These are phyloP conservation scores for Phyllostomus hastatus DNA, from an alignment of 2,113 vertebrate species.

Conservation along the genomic window DNA sequence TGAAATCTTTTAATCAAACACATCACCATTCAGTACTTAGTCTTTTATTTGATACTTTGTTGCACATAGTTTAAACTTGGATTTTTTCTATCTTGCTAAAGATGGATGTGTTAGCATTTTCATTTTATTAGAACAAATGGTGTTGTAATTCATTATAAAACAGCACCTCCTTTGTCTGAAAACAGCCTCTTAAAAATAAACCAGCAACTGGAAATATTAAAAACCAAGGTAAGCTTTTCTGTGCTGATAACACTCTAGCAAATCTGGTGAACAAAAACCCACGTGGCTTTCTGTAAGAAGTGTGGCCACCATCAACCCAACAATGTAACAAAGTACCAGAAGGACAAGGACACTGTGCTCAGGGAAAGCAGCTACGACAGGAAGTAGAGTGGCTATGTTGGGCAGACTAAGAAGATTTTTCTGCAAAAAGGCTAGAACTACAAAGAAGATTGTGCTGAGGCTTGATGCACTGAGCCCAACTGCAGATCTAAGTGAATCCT, in stretches of 20 bases:
- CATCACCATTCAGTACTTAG: neutral
- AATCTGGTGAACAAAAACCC: neutral
- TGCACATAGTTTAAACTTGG: neutral
- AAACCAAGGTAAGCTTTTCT: neutral
- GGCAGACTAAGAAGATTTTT: neutral
- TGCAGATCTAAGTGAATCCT: neutral
- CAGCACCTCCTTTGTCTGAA: slow-evolving; percentile 24
- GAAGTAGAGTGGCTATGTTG: neutral
- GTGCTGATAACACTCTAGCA: neutral
- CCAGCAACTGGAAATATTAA: slow-evolving; percentile 34
- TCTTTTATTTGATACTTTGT: slow-evolving; percentile 44
- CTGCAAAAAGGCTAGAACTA: neutral
- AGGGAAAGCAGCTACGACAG: neutral
- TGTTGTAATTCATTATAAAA: slow-evolving; percentile 23
- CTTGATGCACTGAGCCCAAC: neutral
- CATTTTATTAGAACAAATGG: slow-evolving; percentile 43
- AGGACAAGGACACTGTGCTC: neutral
- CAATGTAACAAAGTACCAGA: neutral
- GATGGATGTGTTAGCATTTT: slow-evolving; percentile 36
- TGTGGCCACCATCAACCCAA: neutral
- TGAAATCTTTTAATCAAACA: slow-evolving; percentile 16
- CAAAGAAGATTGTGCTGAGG: neutral
- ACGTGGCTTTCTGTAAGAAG: neutral
- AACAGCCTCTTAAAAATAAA: slow-evolving; percentile 18
- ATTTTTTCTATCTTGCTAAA: slow-evolving; percentile 25